Evolutionary conservation across 2,888 invertebrate genomes (phyloP).

Genomic region (Chrysolina americana): DNA sequence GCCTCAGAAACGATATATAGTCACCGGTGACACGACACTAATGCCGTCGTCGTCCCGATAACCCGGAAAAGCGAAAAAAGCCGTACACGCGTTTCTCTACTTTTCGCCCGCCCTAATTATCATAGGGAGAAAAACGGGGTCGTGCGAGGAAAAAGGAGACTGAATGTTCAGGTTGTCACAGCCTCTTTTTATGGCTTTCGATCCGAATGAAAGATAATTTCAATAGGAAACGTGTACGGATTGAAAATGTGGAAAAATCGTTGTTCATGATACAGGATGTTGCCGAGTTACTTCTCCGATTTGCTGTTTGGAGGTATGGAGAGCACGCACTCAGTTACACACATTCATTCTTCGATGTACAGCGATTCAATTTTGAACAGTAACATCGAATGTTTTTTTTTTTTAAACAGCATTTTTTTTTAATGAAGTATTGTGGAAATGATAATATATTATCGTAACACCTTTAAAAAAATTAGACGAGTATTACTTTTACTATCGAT

Average conservation of each 20-base stretch:
- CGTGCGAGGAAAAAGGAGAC: constrained; percentile 14
- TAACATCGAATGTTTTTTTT: no score
- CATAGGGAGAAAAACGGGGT: constrained; percentile 21
- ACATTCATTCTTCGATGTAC: no score
- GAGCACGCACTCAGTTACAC: no score
- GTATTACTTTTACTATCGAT: no score
- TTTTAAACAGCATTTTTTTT: no score
- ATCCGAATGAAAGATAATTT: constrained; percentile 23
- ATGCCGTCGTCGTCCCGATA: constrained; percentile 53
- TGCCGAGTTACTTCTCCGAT: not conserved
- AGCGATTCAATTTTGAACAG: no score
- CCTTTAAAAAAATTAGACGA: no score
- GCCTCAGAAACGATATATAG: constrained; percentile 57
- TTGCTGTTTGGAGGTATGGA: no score
- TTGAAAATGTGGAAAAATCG: not conserved
- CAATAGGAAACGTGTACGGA: constrained; percentile 6
- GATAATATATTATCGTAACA: no score
- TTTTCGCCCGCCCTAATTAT: constrained; percentile 26
- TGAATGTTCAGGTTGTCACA: constrained; percentile 20
- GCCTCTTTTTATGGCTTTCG: constrained; percentile 26
- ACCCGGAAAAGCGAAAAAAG: constrained; percentile 39
- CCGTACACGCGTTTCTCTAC: constrained; percentile 26
- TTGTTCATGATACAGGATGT: not conserved
- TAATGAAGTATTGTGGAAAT: no score
- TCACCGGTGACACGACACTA: constrained; percentile 56